Evolutionary conservation across 2,113 vertebrate genomes (phyloP), one percentile per base, ranked within the genome.

Genomic region (Protomyctophum bolini): DNA sequence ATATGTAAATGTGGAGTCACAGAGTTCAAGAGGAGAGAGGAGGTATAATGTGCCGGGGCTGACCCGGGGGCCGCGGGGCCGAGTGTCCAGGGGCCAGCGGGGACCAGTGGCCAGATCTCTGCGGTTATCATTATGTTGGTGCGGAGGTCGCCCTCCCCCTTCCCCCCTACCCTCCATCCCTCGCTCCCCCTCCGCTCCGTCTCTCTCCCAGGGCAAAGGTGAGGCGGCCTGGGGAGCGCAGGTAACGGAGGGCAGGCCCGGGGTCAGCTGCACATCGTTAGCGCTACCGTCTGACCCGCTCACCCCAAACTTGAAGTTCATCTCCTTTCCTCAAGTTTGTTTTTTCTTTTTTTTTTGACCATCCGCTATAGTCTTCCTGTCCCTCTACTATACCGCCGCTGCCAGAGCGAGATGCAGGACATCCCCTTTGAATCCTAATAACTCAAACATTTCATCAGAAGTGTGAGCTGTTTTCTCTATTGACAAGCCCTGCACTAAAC

Each of bases 1-100:
- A 73, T 91, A 92, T 92, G 91, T 89, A 91, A 93, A 94, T 94
- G 88, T 72, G 71, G 80, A 93, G 93, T 91, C 90, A 93, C 71
- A 86, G 84, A 88, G 92, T 92, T 91, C 86, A 86, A 63, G 75
- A 77, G 75, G 79, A 88, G 86, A 88, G 86, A 86, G 68, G 51
- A 85, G 76, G 86, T 86, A 88, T 89, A 91, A 94, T 90, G 85
- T 90, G 91, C 86, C 80, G 87, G 85, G 5, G 89, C 88, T 94
- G 94, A 94, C 93, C 91, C 76, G 77, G 73, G 86, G 89, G 87
- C 86, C 68, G 51, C 58, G 3, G 57, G 73, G 88, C 89, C 77
- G 80, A 72, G 87, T 81, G 85, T 91, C 83, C 91, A 89, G 93
- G 93, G 92, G 92, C 92, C 91, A 65, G 68, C 75, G 72, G 69